phyloP scores from a whole-genome alignment of 2,797 vertebrate genomes.

The Eulemur rubriventer region DNA sequence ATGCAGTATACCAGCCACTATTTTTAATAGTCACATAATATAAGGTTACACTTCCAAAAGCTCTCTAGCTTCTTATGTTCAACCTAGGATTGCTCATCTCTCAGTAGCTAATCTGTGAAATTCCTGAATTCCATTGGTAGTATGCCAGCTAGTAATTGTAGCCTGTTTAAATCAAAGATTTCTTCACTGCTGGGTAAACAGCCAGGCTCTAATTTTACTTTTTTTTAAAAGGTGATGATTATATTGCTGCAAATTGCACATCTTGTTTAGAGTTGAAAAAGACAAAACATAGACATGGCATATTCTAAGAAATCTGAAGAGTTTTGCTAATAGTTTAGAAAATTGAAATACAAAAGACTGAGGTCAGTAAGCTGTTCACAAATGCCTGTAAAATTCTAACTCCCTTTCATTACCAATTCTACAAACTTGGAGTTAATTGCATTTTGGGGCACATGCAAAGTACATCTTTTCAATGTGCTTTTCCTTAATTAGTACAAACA shows the following conservation, averaged over 20 bases:
- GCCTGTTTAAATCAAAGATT: neutral
- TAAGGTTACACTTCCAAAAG: neutral
- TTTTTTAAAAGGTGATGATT: slow-evolving; percentile 9
- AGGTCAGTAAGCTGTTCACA: slow-evolving; percentile 43
- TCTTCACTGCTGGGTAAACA: neutral
- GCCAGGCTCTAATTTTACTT: neutral
- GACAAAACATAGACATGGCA: neutral
- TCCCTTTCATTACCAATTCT: slow-evolving; percentile 46
- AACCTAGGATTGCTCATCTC: neutral
- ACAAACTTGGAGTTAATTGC: slow-evolving; percentile 49
- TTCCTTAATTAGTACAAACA: slow-evolving; percentile 71
- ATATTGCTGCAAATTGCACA: slow-evolving; percentile 10
- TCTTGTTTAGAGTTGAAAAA: slow-evolving; percentile 41
- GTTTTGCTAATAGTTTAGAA: slow-evolving; percentile 30
- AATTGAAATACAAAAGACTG: slow-evolving; percentile 51
- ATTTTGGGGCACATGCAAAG: neutral
- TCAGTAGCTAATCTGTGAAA: neutral
- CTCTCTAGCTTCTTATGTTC: neutral
- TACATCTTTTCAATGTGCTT: neutral
- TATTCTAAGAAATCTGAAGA: slow-evolving; percentile 30
- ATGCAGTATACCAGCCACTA: neutral
- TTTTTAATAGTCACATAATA: neutral
- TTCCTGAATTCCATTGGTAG: neutral
- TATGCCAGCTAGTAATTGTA: neutral
- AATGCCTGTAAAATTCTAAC: slow-evolving; percentile 3